Conservation (phyloP, 2,113 vertebrate genomes). For the Cryptotis parvus region DNA sequence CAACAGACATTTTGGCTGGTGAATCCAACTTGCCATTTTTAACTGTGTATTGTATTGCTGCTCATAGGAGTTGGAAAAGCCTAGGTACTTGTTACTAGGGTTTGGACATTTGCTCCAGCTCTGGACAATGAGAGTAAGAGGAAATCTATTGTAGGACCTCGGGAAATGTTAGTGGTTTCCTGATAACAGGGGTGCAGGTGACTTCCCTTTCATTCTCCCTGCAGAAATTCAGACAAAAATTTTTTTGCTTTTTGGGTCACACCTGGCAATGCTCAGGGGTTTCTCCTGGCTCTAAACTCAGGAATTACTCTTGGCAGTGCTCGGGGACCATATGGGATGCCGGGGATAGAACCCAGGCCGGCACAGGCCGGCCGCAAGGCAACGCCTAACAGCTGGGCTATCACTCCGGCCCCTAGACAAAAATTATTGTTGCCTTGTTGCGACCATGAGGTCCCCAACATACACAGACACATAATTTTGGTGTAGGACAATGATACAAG, state of each 20-base stretch:
- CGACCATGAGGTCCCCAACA: neutral
- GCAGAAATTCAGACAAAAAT: conserved; percentile 6
- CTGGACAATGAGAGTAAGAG: neutral
- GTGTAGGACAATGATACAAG: neutral
- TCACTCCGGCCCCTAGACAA: too few species aligned
- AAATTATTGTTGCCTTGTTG: conserved; percentile 8
- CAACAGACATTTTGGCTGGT: too few species aligned
- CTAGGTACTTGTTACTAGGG: neutral
- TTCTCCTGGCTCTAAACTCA: too few species aligned
- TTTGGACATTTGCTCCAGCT: neutral
- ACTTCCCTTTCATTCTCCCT: conserved; percentile 32
- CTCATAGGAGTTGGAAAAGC: conserved; percentile 15
- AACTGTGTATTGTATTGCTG: neutral
- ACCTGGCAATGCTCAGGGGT: too few species aligned
- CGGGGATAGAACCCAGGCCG: too few species aligned
- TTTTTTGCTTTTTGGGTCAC: too few species aligned
- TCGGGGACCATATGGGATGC: too few species aligned
- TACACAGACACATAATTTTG: neutral
- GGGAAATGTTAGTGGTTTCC: conserved; percentile 24
- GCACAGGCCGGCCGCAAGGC: too few species aligned
- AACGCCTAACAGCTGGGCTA: too few species aligned
- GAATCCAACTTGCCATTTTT: too few species aligned
- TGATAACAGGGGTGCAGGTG: neutral
- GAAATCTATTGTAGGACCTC: neutral
- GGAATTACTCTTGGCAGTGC: too few species aligned